phyloP scores from a whole-genome alignment of 2,113 vertebrate genomes.

The Scartelaos histophorus region DNA sequence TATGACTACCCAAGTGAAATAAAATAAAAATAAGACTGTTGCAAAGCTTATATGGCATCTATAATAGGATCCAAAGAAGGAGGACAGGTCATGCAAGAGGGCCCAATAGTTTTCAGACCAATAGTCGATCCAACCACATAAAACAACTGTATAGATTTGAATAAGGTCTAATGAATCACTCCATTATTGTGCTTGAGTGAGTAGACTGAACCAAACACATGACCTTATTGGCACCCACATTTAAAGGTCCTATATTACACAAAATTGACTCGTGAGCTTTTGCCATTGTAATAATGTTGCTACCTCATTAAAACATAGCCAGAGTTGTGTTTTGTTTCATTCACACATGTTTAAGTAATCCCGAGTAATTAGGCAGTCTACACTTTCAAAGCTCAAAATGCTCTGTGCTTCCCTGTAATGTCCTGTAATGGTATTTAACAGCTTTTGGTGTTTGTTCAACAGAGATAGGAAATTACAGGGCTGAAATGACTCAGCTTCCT shows the following conservation, averaged over 20 bases:
- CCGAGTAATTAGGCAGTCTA: no score
- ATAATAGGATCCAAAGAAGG: neutral
- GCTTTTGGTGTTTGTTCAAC: no score
- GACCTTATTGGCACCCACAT: slow-evolving; percentile 35
- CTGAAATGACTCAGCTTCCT: no score
- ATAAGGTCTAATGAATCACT: neutral
- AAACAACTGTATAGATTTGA: neutral
- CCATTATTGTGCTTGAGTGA: slow-evolving; percentile 16
- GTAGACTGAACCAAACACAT: slow-evolving; percentile 19
- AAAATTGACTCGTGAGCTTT: no score
- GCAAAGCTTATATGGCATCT: neutral
- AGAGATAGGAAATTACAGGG: no score
- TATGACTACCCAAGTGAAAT: neutral
- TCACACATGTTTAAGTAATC: no score
- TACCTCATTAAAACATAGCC: no score
- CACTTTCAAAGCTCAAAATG: no score
- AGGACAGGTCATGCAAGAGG: neutral
- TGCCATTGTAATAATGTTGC: no score
- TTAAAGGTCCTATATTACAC: neutral
- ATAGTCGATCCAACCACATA: neutral
- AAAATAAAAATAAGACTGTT: neutral
- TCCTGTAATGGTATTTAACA: no score
- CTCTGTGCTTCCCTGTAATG: no score
- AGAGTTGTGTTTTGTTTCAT: no score
- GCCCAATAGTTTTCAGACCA: neutral